Percentiles rank a stretch among this genome's conserved stretches.
These are phyloP conservation scores for Dugesia japonica DNA, from an alignment of 2,888 invertebrate species.

Conservation along the genomic window DNA sequence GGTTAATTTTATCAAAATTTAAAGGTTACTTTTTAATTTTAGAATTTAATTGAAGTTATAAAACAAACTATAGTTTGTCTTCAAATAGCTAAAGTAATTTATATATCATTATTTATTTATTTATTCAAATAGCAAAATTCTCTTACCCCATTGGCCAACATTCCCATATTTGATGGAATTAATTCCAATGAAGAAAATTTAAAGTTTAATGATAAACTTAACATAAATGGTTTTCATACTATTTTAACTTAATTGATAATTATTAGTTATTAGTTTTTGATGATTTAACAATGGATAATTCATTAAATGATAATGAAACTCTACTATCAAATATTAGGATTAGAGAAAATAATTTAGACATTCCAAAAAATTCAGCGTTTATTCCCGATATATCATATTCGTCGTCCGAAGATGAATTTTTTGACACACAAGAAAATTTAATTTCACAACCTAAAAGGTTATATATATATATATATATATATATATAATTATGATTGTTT, in stretches of 20 bases:
- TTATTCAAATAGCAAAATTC: slow-evolving; percentile 14
- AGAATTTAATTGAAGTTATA: slow-evolving; percentile 84
- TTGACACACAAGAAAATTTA: slow-evolving; percentile 12
- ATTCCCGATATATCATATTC: slow-evolving; percentile 23
- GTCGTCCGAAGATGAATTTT: slow-evolving; percentile 11
- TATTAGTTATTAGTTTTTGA: too few relatives aligned
- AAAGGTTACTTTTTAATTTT: slow-evolving; percentile 46
- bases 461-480: neutral
- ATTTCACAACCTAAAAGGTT: neutral
- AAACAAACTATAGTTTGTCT: slow-evolving; percentile 93
- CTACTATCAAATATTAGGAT: too few relatives aligned
- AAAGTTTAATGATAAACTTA: neutral
- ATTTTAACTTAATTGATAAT: too few relatives aligned
- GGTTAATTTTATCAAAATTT: neutral
- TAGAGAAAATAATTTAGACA: neutral
- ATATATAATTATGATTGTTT: too few relatives aligned
- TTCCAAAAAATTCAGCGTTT: neutral
- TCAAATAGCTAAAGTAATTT: slow-evolving; percentile 78
- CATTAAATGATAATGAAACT: too few relatives aligned
- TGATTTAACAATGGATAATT: too few relatives aligned
- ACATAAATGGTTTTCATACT: neutral
- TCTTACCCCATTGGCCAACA: neutral
- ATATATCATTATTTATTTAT: neutral
- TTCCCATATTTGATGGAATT: neutral
- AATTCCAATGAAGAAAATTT: neutral